These are phyloP conservation scores for Neomonachus schauinslandi DNA, from an alignment of 2,113 vertebrate species.

Conservation along the genomic window DNA sequence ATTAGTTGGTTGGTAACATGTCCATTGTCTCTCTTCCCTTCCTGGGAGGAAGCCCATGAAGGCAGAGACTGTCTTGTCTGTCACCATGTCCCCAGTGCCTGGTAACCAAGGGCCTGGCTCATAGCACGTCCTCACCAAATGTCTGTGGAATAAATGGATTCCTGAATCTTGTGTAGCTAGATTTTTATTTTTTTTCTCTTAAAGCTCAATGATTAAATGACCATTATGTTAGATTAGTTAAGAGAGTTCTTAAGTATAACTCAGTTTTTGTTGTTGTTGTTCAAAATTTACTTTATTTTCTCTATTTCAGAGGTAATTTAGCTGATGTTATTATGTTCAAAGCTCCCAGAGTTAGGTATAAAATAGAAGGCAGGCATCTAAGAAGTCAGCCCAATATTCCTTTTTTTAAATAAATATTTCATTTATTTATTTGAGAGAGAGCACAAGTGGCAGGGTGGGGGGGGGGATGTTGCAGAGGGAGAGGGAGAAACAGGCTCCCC, in stretches of 20 bases:
- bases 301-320: slow-evolving; percentile 16
- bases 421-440: too few species aligned
- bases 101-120: neutral
- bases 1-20: neutral
- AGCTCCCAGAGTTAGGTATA: neutral
- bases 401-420: neutral
- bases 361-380: neutral
- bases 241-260: neutral
- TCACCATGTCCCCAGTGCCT: neutral
- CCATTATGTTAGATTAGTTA: neutral
- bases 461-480: neutral
- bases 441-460: neutral
- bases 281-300: neutral
- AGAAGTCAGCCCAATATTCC: neutral
- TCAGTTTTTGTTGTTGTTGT: neutral
- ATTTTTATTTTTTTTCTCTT: neutral
- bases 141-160: neutral
- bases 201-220: neutral
- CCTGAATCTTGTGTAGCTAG: neutral
- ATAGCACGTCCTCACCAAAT: neutral
- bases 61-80: neutral
- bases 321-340: neutral
- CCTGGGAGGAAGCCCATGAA: neutral
- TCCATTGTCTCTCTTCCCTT: neutral
- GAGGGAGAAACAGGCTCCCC: neutral